Conservation (phyloP, 2,797 vertebrate species). For the Hydrocynus forskahlii region DNA sequence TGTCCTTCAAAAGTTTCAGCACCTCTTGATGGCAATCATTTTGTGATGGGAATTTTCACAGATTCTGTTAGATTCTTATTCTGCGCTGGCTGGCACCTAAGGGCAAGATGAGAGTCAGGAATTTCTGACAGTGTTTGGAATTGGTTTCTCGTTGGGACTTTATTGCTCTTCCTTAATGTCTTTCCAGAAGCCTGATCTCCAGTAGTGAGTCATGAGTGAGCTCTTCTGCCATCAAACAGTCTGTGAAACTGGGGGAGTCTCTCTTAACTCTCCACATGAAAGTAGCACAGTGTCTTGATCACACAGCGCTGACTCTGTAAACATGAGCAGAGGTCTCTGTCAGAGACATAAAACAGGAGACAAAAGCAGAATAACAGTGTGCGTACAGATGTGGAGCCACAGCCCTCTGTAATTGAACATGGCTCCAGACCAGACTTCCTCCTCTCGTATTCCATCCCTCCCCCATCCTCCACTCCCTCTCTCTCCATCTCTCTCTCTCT, state of each 20-base stretch:
- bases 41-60: neutral
- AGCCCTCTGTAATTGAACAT: conserved; percentile 73
- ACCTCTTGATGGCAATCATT: neutral
- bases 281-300: conserved; percentile 63
- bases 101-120: conserved; percentile 14
- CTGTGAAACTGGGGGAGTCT: conserved; percentile 72
- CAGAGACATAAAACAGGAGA: conserved; percentile 74
- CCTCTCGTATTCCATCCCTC: conserved; percentile 47
- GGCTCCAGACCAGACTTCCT: conserved; percentile 60
- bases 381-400: conserved; percentile 46
- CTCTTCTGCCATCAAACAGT: conserved; percentile 76
- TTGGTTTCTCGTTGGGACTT: conserved; percentile 30
- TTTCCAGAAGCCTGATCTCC: conserved; percentile 44
- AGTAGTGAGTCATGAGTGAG: conserved; percentile 53
- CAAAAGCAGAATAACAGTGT: conserved; percentile 65
- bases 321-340: conserved; percentile 61
- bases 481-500: neutral
- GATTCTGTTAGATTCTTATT: neutral
- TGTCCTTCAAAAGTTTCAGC: conserved; percentile 6
- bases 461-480: neutral
- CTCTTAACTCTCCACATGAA: conserved; percentile 77
- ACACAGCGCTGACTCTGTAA: conserved; percentile 67
- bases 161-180: conserved; percentile 47
- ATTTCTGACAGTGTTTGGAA: conserved; percentile 29
- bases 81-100: neutral